Base-by-base conservation (phyloP, 2,113 vertebrate species). In the Elephas maximus region DNA sequence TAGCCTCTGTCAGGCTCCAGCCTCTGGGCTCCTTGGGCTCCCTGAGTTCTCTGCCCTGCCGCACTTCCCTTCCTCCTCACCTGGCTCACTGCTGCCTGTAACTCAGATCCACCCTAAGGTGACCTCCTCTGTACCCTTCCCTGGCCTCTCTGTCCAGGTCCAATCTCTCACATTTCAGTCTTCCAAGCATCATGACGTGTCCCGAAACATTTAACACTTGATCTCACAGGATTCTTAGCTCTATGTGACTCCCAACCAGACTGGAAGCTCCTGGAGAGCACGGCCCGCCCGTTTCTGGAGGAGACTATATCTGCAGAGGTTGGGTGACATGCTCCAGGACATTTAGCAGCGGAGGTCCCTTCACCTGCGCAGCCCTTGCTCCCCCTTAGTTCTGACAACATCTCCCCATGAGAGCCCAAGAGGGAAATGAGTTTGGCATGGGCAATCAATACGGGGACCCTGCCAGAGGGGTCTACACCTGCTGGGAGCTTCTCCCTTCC, bases 21-120 rank as follows among this genome's bases (percentile, higher is more conserved):
- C 76, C 37, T 6, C 6, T 3, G 0, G 0, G 26, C 11, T 18
- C n/a, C 4, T 8, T 8, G 6, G 6, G 62, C 8, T 76, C n/a
- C 53, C 26, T 6, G 53, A 45, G 57, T 14, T 20, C 28, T 73
- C 48, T 24, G 45, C 10, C 8, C 5, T 17, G 5, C 11, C 26
- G 30, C 2, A 1, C 23, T 51, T 12, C 48, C 63, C 28, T n/a
- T 71, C 44, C 24, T 9, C 20, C 8, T 20, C 18, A 2, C 26
- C 57, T 48, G 65, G 12, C 88, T 71, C 17, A 37, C 71, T 14
- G 23, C 69, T 44, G n/a, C 45, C 4, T 2, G 51, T 14, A 30
- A 63, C 63, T 53, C 26, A 21, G 37, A 51, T 69, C 69, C 90
- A 57, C 33, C 33, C 33, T 18, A 33, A 73, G 76, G 18, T 41